phyloP scores from a whole-genome alignment of 2,113 vertebrate species.

The Entomyzon cyanotis region DNA sequence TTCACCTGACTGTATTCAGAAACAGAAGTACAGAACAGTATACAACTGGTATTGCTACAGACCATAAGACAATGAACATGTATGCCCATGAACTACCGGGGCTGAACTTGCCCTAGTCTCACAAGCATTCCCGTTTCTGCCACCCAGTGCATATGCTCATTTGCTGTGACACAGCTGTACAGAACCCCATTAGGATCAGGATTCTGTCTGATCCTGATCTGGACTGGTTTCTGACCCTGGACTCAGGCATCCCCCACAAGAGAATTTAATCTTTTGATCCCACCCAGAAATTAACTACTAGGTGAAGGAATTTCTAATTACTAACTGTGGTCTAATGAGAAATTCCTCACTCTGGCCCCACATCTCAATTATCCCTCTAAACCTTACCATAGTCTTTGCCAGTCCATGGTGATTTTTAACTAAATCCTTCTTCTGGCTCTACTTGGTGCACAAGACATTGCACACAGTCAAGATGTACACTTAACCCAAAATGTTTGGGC shows the following conservation, averaged over 20 bases:
- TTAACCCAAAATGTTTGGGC: background rate
- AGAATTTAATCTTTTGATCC: background rate
- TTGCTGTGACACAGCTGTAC: background rate
- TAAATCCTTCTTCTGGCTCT: background rate
- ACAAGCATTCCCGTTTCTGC: rapidly evolving
- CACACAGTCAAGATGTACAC: background rate
- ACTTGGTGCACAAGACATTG: background rate
- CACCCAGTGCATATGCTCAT: background rate
- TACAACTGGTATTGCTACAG: background rate
- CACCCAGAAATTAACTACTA: background rate
- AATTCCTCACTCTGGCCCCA: background rate
- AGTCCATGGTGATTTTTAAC: background rate
- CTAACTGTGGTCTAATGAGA: background rate
- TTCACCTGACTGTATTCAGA: background rate
- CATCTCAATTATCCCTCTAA: background rate
- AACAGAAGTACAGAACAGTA: background rate
- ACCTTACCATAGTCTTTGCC: background rate
- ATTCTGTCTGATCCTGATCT: no score
- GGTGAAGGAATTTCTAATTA: background rate
- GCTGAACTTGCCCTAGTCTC: background rate
- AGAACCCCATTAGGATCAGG: background rate
- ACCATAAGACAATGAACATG: background rate
- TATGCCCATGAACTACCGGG: background rate
- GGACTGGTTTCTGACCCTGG: background rate
- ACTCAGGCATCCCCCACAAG: background rate